These are phyloP conservation scores for Scrobipalpa costella DNA, from an alignment of 2,888 invertebrate genomes.

Conservation along the genomic window DNA sequence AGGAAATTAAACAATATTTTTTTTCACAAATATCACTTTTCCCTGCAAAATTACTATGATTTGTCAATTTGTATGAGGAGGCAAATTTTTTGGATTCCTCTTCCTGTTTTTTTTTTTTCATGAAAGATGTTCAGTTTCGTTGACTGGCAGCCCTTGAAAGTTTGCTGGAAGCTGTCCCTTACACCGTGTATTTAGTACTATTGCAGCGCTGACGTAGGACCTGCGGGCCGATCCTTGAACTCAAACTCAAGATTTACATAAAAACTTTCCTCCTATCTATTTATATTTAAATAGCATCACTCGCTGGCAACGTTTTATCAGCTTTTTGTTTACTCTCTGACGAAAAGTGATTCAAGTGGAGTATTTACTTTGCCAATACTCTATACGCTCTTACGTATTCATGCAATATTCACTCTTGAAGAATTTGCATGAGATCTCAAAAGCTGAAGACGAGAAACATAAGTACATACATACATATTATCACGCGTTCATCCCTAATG, in stretches of 20 bases:
- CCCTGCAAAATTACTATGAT: no score
- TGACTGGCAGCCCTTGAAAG: no score
- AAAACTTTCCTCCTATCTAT: not conserved
- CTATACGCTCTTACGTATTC: not conserved
- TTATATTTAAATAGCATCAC: not conserved
- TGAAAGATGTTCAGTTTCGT: no score
- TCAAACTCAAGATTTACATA: not conserved
- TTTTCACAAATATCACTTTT: no score
- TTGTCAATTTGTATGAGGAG: no score
- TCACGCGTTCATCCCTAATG: no score
- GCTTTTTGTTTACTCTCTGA: slow-evolving; percentile 2
- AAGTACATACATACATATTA: no score
- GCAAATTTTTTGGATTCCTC: no score
- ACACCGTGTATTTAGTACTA: not conserved
- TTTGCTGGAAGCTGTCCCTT: no score
- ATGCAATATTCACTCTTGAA: not conserved
- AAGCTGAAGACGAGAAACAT: not conserved
- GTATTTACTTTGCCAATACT: slow-evolving; percentile 15
- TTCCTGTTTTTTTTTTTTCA: no score
- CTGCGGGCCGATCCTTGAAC: slow-evolving; percentile 14
- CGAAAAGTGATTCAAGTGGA: not conserved
- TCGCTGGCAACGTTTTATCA: slow-evolving; percentile 11
- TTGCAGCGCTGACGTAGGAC: not conserved
- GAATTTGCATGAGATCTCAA: slow-evolving; percentile 18
- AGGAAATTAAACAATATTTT: no score